A percentile compares a stretch with the other conserved stretches of the same genome.
Conservation (phyloP, 2,113 vertebrate species). For the Tachysurus fulvidraco region DNA sequence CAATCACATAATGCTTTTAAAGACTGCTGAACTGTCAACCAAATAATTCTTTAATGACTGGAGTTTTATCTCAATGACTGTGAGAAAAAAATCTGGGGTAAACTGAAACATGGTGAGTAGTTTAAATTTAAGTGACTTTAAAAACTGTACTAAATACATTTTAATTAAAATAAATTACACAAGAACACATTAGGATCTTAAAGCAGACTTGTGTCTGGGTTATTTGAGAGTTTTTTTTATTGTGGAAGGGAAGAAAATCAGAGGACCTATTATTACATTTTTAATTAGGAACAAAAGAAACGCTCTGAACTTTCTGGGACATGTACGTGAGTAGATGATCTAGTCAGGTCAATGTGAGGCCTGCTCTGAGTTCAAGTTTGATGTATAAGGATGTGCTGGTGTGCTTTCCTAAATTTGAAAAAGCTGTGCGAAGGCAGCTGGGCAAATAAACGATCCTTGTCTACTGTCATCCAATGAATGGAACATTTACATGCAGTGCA, state of each 20-base stretch:
- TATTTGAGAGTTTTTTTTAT: neutral
- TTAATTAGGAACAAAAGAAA: neutral
- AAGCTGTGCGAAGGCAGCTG: neutral
- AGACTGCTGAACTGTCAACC: neutral
- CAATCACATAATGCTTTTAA: neutral
- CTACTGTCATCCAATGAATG: neutral
- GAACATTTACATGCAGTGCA: constrained; percentile 10
- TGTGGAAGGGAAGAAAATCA: no score
- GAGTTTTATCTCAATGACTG: neutral
- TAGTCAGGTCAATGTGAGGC: constrained; percentile 19
- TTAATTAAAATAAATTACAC: neutral
- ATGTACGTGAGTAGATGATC: constrained; percentile 3
- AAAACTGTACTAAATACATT: neutral
- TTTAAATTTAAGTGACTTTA: neutral
- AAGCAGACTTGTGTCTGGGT: neutral
- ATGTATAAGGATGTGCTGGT: neutral
- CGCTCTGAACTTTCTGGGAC: constrained; percentile 22
- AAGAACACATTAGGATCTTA: neutral
- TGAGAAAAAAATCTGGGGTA: neutral
- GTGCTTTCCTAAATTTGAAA: neutral
- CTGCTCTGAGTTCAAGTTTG: neutral
- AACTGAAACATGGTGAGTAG: neutral
- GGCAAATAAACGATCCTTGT: neutral
- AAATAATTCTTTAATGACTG: neutral
- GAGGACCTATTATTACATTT: neutral